Base-by-base conservation (phyloP, 1,140 invertebrate species). In the Cephus cinctus region DNA sequence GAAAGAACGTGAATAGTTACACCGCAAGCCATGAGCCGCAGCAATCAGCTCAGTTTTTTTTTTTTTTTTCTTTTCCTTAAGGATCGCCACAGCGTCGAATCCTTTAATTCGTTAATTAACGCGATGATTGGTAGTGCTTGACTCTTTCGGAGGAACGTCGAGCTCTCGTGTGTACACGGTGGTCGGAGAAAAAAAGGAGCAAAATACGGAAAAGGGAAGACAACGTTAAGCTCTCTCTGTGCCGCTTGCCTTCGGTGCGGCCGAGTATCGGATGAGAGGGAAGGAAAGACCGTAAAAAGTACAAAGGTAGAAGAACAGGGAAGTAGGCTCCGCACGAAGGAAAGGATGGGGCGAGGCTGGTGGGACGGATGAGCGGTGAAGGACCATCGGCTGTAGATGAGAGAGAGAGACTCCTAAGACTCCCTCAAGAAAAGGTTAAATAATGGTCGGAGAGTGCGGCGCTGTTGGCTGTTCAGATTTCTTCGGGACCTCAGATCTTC, bases 381-480 rank as follows among this genome's bases (percentile, higher is more conserved):
- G 72, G 56, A 56, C 69, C 71, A 71, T 73, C 69, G 69, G 72
- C 62, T 56, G 45, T 59, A 62, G 69, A 73, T 71, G 69, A 69
- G 64, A 66, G 63, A 54, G 54, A 56, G 36, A 36, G 54, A 46
- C 59, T 68, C 59, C 59, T 59, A 70, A 73, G 69, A 70, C 63
- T 69, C 56, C 63, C 63, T 67, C 65, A 69, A 73, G 71, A 68
- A 73, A 75, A 73, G 71, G 71, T 75, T 73, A 73, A 75, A 73
- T 73, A 75, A 73, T 71, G 69, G 61, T 63, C 58, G 58, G 48
- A 50, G 59, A 43, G 55, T 52, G 57, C 57, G 59, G 27, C 68
- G 69, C 71, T 75, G 73, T 75, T 75, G 63, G 71, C 73, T 69
- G 70, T 75, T 73, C 64, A 73, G 73, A 75, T 75, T 73, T 71